Conservation (phyloP, 2,113 vertebrate species). For the Elephantulus edwardii region DNA sequence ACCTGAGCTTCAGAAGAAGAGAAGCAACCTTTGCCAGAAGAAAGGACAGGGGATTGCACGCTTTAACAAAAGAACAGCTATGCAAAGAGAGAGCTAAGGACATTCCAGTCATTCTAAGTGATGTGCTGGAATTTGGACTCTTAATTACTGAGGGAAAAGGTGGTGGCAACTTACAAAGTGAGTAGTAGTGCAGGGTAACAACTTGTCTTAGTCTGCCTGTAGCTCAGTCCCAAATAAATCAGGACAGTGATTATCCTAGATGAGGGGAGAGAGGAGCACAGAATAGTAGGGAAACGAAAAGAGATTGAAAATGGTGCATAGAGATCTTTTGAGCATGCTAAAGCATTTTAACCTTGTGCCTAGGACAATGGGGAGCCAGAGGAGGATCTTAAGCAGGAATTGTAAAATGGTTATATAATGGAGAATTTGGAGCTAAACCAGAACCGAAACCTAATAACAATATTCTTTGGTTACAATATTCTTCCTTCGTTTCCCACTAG, state of each 20-base stretch:
- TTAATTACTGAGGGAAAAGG: background rate
- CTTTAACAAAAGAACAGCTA: background rate
- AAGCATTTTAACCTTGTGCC: background rate
- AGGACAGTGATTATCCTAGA: background rate
- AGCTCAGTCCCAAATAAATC: background rate
- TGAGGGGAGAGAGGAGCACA: background rate
- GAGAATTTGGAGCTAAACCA: background rate
- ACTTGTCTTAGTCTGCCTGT: background rate
- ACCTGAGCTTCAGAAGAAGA: background rate
- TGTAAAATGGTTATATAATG: background rate
- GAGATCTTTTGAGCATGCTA: background rate
- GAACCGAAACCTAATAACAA: background rate
- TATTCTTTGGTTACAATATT: too few relatives aligned
- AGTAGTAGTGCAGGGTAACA: too few relatives aligned
- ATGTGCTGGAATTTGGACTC: background rate
- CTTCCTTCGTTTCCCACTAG: background rate
- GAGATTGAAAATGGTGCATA: background rate
- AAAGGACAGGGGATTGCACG: too few relatives aligned
- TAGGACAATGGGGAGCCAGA: background rate
- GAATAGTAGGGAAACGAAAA: background rate
- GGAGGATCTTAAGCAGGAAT: background rate
- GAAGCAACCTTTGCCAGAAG: background rate
- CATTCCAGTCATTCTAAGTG: background rate
- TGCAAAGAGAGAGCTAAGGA: background rate
- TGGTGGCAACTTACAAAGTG: too few relatives aligned